Evolutionary conservation across 2,888 invertebrate genomes (phyloP).

Genomic region (Myathropa florea): DNA sequence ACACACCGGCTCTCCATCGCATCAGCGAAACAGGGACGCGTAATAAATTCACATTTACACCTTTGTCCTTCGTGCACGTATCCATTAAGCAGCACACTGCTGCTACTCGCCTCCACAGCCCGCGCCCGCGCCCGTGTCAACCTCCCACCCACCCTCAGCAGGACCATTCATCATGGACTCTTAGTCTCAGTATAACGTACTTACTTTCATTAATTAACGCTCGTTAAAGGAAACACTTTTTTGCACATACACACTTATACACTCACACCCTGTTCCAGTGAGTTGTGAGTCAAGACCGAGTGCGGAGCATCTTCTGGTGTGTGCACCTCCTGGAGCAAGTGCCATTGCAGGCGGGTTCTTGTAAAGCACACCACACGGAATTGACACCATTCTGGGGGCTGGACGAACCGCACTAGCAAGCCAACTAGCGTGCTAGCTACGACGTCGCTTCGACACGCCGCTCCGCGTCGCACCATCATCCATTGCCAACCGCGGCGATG

Average conservation of each 20-base stretch:
- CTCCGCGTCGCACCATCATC: not conserved
- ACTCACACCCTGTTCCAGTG: not conserved
- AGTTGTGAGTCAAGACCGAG: not conserved
- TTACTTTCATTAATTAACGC: slow-evolving; percentile 70
- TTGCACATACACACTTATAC: not conserved
- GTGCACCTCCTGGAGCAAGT: not conserved
- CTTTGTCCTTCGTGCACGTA: slow-evolving; percentile 23
- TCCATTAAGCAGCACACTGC: slow-evolving; percentile 16
- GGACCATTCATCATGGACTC: slow-evolving; percentile 58
- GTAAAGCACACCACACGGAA: not conserved
- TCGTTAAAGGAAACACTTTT: slow-evolving; percentile 56
- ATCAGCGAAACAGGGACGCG: slow-evolving; percentile 47
- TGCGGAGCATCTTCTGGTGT: not conserved
- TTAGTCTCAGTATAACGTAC: slow-evolving; percentile 66
- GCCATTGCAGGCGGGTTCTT: not conserved
- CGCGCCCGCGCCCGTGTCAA: not conserved
- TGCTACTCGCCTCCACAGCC: not conserved
- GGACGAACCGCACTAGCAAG: not conserved
- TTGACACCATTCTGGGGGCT: slow-evolving; percentile 14
- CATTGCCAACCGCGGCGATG: not conserved
- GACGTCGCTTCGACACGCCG: too few relatives aligned
- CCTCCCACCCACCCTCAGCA: not conserved
- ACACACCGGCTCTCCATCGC: not conserved
- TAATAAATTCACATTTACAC: slow-evolving; percentile 36
- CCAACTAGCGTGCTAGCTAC: too few relatives aligned